These are phyloP conservation scores for Pristionchus pacificus DNA, from an alignment of 1,140 invertebrate genomes.

Conservation along the genomic window DNA sequence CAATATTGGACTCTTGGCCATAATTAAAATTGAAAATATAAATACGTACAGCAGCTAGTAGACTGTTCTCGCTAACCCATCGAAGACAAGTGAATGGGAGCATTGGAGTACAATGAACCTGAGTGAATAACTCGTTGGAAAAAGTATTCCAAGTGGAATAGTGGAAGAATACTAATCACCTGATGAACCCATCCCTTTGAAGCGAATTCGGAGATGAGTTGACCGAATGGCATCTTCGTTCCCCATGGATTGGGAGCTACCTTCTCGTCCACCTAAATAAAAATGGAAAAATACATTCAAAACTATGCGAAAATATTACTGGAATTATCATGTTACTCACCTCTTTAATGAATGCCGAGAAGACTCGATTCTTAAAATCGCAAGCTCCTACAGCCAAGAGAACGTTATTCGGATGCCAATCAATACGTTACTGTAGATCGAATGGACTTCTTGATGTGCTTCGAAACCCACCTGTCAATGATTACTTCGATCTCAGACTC, in stretches of 20 bases:
- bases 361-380: slow-evolving; percentile 90
- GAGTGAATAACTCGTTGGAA: neutral
- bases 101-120: slow-evolving; percentile 63
- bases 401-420: slow-evolving; percentile 98
- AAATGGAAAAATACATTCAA: too few species aligned
- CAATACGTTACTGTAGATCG: slow-evolving; percentile 91
- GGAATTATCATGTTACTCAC: too few species aligned
- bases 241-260: slow-evolving; percentile 82
- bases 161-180: slow-evolving; percentile 81
- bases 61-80: slow-evolving; percentile 80
- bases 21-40: slow-evolving; percentile 11
- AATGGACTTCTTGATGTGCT: slow-evolving; percentile 98
- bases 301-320: too few species aligned
- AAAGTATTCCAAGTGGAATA: slow-evolving; percentile 70
- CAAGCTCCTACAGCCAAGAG: slow-evolving; percentile 85
- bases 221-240: slow-evolving; percentile 77
- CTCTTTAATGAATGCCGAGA: slow-evolving; percentile 95
- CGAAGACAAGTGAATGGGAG: slow-evolving; percentile 86
- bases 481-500: neutral
- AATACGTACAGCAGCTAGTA: slow-evolving; percentile 74
- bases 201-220: slow-evolving; percentile 83
- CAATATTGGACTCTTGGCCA: too few species aligned
- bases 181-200: slow-evolving; percentile 88
- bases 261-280: slow-evolving; percentile 81
- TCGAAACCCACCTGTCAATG: slow-evolving; percentile 77